Percentiles rank a stretch among this genome's conserved stretches.
phyloP scores from a whole-genome alignment of 1,140 invertebrate species.

The Drosophila biarmipes region DNA sequence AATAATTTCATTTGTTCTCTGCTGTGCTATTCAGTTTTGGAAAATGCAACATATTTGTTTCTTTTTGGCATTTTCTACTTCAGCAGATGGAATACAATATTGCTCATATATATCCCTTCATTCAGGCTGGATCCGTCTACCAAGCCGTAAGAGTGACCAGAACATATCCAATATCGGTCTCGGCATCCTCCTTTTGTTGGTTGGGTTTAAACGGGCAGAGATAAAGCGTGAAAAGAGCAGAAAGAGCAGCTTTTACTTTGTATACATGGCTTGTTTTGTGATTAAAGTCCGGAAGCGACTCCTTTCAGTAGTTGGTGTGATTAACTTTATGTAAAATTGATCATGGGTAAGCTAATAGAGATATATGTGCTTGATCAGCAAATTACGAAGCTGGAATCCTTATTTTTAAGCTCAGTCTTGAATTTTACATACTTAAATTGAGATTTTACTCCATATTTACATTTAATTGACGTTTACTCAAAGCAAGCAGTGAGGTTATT shows the following conservation, averaged over 20 bases:
- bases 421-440: background rate
- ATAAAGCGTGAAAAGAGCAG: conserved; percentile 72
- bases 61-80: conserved; percentile 65
- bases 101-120: conserved; percentile 21
- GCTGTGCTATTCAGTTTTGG: conserved; percentile 26
- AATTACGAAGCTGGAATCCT: background rate
- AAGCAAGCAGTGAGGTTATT: conserved; percentile 13
- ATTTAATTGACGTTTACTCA: background rate
- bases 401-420: background rate
- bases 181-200: conserved; percentile 74
- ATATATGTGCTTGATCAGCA: background rate
- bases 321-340: conserved; percentile 12
- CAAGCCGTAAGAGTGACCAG: conserved; percentile 86
- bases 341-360: background rate
- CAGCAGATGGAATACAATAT: conserved; percentile 22
- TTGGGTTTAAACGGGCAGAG: conserved; percentile 29
- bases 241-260: conserved; percentile 66
- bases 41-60: conserved; percentile 40
- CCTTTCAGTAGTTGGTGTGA: background rate
- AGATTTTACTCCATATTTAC: background rate
- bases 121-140: conserved; percentile 76
- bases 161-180: conserved; percentile 86
- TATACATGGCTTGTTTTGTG: conserved; percentile 61
- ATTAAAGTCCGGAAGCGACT: conserved; percentile 17
- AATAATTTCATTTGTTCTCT: conserved; percentile 47